These are phyloP conservation scores for Pseudochirops cupreus DNA, from an alignment of 2,797 vertebrate genomes.

Conservation along the genomic window DNA sequence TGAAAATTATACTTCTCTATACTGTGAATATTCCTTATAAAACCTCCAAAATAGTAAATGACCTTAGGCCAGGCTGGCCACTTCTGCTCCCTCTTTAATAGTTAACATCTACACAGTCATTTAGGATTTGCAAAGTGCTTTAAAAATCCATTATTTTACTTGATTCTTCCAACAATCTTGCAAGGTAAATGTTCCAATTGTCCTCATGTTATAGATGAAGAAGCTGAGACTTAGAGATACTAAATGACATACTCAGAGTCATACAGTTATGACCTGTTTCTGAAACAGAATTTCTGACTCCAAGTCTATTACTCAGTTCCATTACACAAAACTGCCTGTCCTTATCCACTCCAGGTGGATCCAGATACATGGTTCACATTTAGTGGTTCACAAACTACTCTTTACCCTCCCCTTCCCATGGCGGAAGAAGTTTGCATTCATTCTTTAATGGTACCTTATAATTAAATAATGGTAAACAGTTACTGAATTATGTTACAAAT, in stretches of 20 bases:
- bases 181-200: background rate
- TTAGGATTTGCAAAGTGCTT: background rate
- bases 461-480: background rate
- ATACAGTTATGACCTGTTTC: background rate
- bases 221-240: background rate
- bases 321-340: background rate
- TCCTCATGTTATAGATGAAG: background rate
- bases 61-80: background rate
- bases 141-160: background rate
- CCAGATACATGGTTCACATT: background rate
- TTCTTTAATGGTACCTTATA: background rate
- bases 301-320: background rate
- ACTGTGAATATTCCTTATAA: background rate
- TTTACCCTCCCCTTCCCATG: background rate
- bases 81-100: background rate
- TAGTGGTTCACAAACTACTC: background rate
- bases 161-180: background rate
- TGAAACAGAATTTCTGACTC: background rate
- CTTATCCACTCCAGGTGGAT: background rate
- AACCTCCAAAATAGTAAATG: background rate
- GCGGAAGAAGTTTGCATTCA: background rate
- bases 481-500: background rate
- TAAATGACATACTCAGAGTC: background rate
- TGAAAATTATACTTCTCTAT: background rate
- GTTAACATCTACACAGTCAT: background rate